Evolutionary conservation across 2,113 vertebrate genomes (phyloP), one percentile per base, ranked within the genome.

Genomic region (Cranoglanis bouderius): DNA sequence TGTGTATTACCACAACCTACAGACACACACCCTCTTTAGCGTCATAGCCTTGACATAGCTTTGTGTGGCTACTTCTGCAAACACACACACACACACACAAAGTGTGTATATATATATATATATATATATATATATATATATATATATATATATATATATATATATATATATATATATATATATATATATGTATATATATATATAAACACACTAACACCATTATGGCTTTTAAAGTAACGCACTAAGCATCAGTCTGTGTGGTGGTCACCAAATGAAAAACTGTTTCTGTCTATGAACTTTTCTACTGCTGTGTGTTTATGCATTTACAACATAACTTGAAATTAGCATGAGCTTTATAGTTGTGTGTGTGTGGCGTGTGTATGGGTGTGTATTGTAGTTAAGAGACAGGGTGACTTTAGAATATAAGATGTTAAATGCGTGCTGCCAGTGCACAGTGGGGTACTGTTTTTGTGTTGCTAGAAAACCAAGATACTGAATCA

Each of bases 231-330:
- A 74, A 55, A 72, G 32, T 72, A 74, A 38, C 13, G 10, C 6
- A 40, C 53, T 43, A 72, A 85, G 84, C 59, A 63, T 85, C 65
- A 67, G 55, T 53, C 84, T 53, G 65, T 43, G 61, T 70, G 81
- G 24, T 43, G 40, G 26, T 85, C 46, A 29, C 46, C 26, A 59
- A 86, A 86, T 86, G 53, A 86, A 78, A 86, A 38, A 77, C 70
- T 12, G 55, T 61, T n/a, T 84, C 59, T 61, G 16, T 63, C 35
- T 78, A 49, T 80, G 85, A 80, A 49, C 70, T 12, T 29, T 59
- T 86, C 24, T 77, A 9, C 51, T 80, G 38, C 18, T 87, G 75
- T 26, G 43, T 65, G 75, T 80, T 43, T 35, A 61, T 4, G 16
- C 46, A 61, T 87, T 87, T 81, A 51, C 57, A 53, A 49, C 26